Base-by-base conservation (phyloP, 2,888 invertebrate genomes). In the Cerastoderma edule region DNA sequence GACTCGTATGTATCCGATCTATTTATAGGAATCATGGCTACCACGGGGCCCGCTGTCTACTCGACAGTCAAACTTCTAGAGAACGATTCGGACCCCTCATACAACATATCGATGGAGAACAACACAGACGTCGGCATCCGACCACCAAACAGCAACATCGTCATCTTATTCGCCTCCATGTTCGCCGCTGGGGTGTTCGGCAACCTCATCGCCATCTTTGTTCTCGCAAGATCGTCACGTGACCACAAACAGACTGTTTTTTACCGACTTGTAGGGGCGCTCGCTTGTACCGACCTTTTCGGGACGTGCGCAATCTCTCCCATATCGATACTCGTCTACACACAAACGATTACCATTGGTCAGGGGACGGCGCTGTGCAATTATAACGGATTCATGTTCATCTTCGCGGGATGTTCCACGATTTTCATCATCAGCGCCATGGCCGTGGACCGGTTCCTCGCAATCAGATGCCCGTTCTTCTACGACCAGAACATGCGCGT, bases 361-460 rank as follows among this genome's bases (percentile, higher is more conserved):
- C 90, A 90, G 16, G 91, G 90, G 57, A 72, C 85, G 16, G 70
- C 73, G 3, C 33, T 91, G 75, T 92, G 92, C 76, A 86, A 89
- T 67, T 89, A 88, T 80, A 90, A 91, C 77, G 89, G 90, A 6
- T 91, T 92, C 77, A 85, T 90, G 81, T 88, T 92, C 85, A 89
- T 91, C 48, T 85, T 88, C 72, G 88, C 89, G 46, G 90, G 91
- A 28, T 75, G 90, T 50, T 83, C 91, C 19, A 92, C 92, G 0
- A 90, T 91, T 13, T 86, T 89, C 66, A 89, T 91, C 13, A 88
- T 92, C 6, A 89, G 89, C n/a, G 87, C 89, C 6, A 92, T 92
- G 92, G 91, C 92, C 6, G 65, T 92, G 1, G 92, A 92, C 72
- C 75, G 92, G 16, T 90, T 86, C 72, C 53, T 92, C 2, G 89